Base-by-base conservation (phyloP, 2,797 vertebrate genomes). In the Sebastes cheni region DNA sequence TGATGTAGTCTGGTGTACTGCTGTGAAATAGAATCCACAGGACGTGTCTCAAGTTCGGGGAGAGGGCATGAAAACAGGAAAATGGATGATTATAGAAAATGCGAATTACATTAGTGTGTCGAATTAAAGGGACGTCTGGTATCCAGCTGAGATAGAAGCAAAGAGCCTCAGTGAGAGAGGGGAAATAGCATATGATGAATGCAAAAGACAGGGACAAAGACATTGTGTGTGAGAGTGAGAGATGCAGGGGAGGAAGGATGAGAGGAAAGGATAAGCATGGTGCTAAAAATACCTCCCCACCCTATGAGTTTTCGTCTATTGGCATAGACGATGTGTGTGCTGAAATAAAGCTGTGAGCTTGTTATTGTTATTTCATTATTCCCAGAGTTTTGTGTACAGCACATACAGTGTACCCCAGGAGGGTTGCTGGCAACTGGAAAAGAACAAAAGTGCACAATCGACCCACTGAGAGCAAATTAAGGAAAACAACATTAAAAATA, bases 31-130 rank as follows among this genome's bases (percentile, higher is more conserved):
- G 75, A 93, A 93, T 91, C 90, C 86, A 86, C 83, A 68, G 88
- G 86, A 90, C 25, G 83, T 89, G 91, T 88, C 91, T 92, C 84
- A 83, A 90, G 91, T 92, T 94, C 85, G 86, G 74, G 75, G 78
- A 85, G 85, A 93, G 92, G 93, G 87, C 90, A 94, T 90, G 89
- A 84, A 92, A 93, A 91, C 58, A 85, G 91, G 84, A 92, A 94
- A 94, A 94, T 91, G 89, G 90, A 92, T 93, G 91, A 94, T 93
- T 94, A 92, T 86, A 91, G 91, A 87, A 91, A 87, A 85, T 85
- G 79, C 55, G 81, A 93, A 94, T 94, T 94, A 92, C 89, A 92
- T 92, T 93, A 90, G 88, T 79, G 90, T 93, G 92, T 89, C 89
- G 90, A 95, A 94, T 93, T 92, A 94, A 90, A 88, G 89, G 90